These are phyloP conservation scores for Notamacropus eugenii DNA, from an alignment of 2,797 vertebrate species.

Conservation along the genomic window DNA sequence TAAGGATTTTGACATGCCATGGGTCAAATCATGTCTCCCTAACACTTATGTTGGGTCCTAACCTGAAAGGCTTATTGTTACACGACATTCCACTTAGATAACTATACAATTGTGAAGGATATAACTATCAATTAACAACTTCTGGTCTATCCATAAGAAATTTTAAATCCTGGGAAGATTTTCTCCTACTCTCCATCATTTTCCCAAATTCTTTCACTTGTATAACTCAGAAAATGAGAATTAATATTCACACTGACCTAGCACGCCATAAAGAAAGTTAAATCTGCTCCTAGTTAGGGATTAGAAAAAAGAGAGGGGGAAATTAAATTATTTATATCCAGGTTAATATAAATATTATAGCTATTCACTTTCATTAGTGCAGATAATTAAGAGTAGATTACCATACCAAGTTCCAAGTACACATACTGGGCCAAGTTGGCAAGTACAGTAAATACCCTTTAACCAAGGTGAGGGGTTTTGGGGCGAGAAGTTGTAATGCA, in stretches of 20 bases:
- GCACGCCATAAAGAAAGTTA: constrained; percentile 24
- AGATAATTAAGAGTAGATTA: background rate
- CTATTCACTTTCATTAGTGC: background rate
- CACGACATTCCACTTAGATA: background rate
- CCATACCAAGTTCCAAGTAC: background rate
- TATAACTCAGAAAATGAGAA: constrained; percentile 47
- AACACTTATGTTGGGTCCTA: background rate
- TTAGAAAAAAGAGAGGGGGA: background rate
- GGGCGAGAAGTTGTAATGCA: constrained; percentile 11
- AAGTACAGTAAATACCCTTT: constrained; percentile 10
- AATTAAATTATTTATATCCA: constrained; percentile 1
- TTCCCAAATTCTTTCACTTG: constrained; percentile 41
- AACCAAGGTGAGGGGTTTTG: background rate
- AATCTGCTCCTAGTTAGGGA: background rate
- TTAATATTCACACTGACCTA: constrained; percentile 27
- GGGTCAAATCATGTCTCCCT: background rate
- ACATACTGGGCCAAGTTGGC: background rate
- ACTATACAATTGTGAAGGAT: background rate
- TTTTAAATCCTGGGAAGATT: constrained; percentile 29
- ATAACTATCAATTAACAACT: background rate
- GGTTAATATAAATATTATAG: background rate
- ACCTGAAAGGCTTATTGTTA: background rate
- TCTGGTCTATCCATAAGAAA: background rate
- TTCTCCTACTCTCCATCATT: constrained; percentile 15
- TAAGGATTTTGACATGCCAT: background rate